A percentile compares a stretch with the other conserved stretches of the same genome.
Conservation (phyloP, 2,888 invertebrate species). For the Gymnocheta viridis region DNA sequence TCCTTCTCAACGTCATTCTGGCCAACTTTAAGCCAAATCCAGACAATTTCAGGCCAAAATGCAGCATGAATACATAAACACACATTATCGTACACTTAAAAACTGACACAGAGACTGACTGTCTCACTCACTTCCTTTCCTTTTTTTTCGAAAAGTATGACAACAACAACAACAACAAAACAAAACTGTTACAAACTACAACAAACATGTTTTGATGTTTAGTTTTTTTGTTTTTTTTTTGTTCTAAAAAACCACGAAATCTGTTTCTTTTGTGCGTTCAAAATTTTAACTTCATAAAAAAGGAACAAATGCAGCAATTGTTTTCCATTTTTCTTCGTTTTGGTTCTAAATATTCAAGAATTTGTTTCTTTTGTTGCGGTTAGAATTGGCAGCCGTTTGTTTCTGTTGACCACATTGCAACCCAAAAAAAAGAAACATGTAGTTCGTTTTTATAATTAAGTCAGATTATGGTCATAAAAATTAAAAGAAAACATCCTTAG, state of each 20-base stretch:
- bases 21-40: conserved; percentile 14
- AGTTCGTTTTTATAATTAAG: conserved; percentile 34
- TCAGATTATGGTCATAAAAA: conserved; percentile 33
- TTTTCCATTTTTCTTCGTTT: conserved; percentile 8
- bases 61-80: not conserved
- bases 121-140: conserved; percentile 46
- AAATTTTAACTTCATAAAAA: conserved; percentile 31
- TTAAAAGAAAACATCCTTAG: conserved; percentile 14
- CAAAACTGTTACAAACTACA: conserved; percentile 59
- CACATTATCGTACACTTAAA: not conserved
- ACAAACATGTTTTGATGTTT: conserved; percentile 46
- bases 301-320: not conserved
- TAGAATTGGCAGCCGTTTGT: conserved; percentile 17
- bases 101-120: conserved; percentile 46
- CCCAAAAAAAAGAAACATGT: not conserved
- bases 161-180: conserved; percentile 25
- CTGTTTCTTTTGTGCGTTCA: conserved; percentile 45
- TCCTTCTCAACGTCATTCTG: conserved; percentile 25
- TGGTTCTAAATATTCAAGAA: not conserved
- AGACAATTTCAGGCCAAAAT: conserved; percentile 14
- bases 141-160: conserved; percentile 29
- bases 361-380: conserved; percentile 15
- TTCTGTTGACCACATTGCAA: conserved; percentile 42
- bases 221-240: conserved; percentile 22
- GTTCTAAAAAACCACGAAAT: conserved; percentile 34